phyloP scores from a whole-genome alignment of 2,113 vertebrate species.

The Lophura nycthemera region DNA sequence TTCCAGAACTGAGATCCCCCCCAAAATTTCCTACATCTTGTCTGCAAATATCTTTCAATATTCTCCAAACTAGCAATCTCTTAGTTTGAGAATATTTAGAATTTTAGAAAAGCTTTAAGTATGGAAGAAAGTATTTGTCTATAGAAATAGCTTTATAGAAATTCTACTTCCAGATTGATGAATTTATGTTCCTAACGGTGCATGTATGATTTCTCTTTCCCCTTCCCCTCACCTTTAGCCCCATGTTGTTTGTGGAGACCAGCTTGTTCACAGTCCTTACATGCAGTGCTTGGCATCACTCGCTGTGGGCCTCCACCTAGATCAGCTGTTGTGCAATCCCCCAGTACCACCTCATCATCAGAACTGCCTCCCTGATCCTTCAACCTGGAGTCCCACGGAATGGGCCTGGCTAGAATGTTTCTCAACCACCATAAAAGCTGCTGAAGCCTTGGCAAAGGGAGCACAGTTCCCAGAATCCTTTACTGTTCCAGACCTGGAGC shows the following conservation, averaged over 20 bases:
- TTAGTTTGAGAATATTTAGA: background rate
- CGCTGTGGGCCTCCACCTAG: slow-evolving; percentile 93
- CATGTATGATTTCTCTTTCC: background rate
- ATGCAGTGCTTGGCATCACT: slow-evolving; percentile 97
- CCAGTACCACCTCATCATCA: slow-evolving; percentile 87
- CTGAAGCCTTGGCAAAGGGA: slow-evolving; percentile 92
- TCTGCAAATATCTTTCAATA: background rate
- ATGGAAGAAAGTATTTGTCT: background rate
- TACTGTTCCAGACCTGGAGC: slow-evolving; percentile 92
- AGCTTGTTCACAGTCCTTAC: slow-evolving; percentile 96
- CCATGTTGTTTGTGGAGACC: slow-evolving; percentile 95
- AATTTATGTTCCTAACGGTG: background rate
- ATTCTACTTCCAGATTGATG: background rate
- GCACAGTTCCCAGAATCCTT: slow-evolving; percentile 92
- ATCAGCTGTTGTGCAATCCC: slow-evolving; percentile 89
- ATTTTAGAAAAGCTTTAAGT: background rate
- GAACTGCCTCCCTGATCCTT: slow-evolving; percentile 82
- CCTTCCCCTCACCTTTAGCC: slow-evolving; percentile 77
- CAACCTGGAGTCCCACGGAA: slow-evolving; percentile 88
- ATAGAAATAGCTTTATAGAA: background rate
- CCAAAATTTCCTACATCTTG: background rate
- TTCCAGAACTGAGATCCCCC: background rate
- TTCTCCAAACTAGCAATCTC: background rate
- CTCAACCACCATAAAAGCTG: slow-evolving; percentile 94
- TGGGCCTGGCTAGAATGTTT: slow-evolving; percentile 98